Evolutionary conservation across 2,797 vertebrate genomes (phyloP).

Genomic region (Bradypus variegatus): DNA sequence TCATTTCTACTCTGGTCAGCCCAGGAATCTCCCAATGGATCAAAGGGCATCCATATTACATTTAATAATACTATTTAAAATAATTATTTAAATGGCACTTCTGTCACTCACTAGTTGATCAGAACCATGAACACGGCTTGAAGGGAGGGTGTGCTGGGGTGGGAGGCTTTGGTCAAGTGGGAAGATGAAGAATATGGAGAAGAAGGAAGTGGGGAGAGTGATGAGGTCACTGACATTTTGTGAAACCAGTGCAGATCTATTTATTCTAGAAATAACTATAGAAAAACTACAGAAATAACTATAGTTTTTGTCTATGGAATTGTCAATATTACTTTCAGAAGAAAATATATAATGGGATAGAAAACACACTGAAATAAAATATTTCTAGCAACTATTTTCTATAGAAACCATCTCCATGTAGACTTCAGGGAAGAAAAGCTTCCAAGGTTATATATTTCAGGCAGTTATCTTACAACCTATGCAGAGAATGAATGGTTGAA

Average conservation of each 20-base stretch:
- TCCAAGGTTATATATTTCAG: neutral
- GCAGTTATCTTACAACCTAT: neutral
- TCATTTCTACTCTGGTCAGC: neutral
- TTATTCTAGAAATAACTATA: neutral
- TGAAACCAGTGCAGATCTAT: neutral
- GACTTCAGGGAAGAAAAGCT: slow-evolving; percentile 21
- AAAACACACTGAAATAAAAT: slow-evolving; percentile 37
- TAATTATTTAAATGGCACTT: neutral
- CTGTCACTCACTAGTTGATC: neutral
- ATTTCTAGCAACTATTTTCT: slow-evolving; percentile 24
- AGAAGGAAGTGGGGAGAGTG: neutral
- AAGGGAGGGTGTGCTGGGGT: neutral
- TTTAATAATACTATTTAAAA: too few species aligned
- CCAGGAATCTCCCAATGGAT: neutral
- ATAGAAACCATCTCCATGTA: neutral
- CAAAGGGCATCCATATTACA: neutral
- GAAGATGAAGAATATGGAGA: neutral
- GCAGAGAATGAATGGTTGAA: neutral
- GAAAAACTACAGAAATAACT: neutral
- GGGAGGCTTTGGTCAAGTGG: neutral
- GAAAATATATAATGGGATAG: neutral
- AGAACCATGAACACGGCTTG: neutral
- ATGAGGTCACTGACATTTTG: neutral
- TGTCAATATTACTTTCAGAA: slow-evolving; percentile 26
- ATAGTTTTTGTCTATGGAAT: neutral